Evolutionary conservation across 2,888 invertebrate species (phyloP).

Genomic region (Philereme vetulata): DNA sequence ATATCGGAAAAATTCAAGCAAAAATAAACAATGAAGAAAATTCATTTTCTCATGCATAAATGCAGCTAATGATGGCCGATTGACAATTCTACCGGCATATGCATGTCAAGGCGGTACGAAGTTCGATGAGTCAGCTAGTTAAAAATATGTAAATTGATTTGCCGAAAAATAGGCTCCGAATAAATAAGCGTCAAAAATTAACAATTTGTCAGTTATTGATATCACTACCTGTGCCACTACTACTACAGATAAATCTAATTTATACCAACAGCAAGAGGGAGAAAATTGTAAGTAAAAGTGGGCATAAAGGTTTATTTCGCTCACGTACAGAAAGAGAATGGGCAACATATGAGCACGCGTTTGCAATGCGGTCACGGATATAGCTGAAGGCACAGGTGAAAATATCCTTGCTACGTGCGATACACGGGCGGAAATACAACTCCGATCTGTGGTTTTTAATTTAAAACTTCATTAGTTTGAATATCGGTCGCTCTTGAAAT

Average conservation of each 20-base stretch:
- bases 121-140: no score
- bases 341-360: conserved; percentile 72
- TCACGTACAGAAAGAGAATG: conserved; percentile 65
- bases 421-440: conserved; percentile 35
- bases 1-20: no score
- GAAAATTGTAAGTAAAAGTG: conserved; percentile 60
- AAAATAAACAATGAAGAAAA: no score
- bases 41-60: no score
- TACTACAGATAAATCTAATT: conserved; percentile 15
- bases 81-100: no score
- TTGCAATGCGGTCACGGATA: conserved; percentile 73
- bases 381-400: conserved; percentile 62
- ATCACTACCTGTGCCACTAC: conserved; percentile 2
- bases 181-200: background rate
- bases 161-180: background rate
- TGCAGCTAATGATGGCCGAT: no score
- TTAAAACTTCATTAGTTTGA: no score
- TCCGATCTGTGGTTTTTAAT: no score
- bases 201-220: conserved; percentile 10
- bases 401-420: conserved; percentile 55
- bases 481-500: no score
- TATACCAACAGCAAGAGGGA: conserved; percentile 20
- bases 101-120: no score
- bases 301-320: conserved; percentile 59
- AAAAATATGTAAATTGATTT: no score